A percentile compares a stretch with the other conserved stretches of the same genome.
Evolutionary conservation across 2,113 vertebrate species (phyloP).

Genomic region (Dasypus novemcinctus): DNA sequence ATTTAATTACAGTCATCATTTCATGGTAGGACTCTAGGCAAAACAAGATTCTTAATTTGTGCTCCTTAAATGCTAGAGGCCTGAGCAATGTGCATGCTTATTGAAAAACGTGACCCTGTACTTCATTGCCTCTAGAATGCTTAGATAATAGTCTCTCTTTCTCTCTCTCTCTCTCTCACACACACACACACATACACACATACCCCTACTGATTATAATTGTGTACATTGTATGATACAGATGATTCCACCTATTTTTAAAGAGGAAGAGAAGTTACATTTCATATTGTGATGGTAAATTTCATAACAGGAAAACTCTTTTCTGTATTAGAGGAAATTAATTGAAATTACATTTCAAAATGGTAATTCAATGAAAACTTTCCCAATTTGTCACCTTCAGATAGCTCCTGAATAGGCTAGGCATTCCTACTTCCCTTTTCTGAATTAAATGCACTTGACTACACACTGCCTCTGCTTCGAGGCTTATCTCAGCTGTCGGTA

Average conservation of each 20-base stretch:
- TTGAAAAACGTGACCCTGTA: background rate
- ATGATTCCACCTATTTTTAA: background rate
- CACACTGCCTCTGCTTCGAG: background rate
- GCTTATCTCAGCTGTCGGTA: rapidly evolving
- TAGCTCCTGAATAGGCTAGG: background rate
- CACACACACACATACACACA: too few species aligned
- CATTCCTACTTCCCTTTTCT: background rate
- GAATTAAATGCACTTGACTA: rapidly evolving
- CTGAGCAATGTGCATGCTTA: background rate
- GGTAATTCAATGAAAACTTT: background rate
- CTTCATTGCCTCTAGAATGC: background rate
- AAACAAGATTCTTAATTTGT: background rate
- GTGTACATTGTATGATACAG: background rate
- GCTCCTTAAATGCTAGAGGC: background rate
- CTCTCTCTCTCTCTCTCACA: background rate
- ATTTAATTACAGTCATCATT: background rate
- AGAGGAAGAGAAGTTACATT: background rate
- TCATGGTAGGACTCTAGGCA: background rate
- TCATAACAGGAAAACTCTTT: background rate
- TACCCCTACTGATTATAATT: background rate
- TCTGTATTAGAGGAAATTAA: background rate
- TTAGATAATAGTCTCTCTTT: background rate
- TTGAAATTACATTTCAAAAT: background rate
- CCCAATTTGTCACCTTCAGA: background rate
- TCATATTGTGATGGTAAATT: conserved; percentile 10